A percentile compares a stretch with the other conserved stretches of the same genome.
Evolutionary conservation across 2,113 vertebrate species (phyloP).

Genomic region (Empidonax traillii): DNA sequence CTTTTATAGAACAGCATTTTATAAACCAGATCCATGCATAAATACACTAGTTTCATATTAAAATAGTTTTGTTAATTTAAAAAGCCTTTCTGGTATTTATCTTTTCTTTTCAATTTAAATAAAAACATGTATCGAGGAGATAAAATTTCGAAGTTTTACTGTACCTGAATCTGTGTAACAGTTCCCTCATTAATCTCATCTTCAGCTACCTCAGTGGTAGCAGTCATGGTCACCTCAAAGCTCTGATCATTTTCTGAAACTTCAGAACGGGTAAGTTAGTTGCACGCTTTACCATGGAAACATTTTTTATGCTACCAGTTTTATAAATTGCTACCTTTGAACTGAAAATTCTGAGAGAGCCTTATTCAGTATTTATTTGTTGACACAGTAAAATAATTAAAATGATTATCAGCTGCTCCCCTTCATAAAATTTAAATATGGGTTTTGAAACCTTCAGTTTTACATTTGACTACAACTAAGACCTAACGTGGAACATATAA

Average conservation of each 20-base stretch:
- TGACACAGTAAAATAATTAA: background rate
- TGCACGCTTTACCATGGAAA: background rate
- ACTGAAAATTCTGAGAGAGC: background rate
- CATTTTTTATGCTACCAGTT: background rate
- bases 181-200: constrained; percentile 85
- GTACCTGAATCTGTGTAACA: constrained; percentile 91
- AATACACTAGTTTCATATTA: background rate
- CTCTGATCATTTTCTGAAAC: constrained; percentile 92
- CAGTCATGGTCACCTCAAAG: constrained; percentile 98
- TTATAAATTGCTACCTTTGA: background rate
- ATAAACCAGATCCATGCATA: background rate
- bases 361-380: background rate
- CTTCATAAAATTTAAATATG: background rate
- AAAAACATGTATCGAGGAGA: background rate
- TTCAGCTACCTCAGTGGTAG: constrained; percentile 87
- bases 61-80: background rate
- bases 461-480: background rate
- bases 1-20: background rate
- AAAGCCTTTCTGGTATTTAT: background rate
- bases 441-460: background rate
- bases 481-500: background rate
- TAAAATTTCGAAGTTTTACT: background rate
- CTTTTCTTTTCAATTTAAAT: background rate
- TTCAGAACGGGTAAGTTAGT: constrained; percentile 54
- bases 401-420: background rate